Evolutionary conservation across 2,113 vertebrate species (phyloP).

Genomic region (Pangasianodon hypophthalmus): DNA sequence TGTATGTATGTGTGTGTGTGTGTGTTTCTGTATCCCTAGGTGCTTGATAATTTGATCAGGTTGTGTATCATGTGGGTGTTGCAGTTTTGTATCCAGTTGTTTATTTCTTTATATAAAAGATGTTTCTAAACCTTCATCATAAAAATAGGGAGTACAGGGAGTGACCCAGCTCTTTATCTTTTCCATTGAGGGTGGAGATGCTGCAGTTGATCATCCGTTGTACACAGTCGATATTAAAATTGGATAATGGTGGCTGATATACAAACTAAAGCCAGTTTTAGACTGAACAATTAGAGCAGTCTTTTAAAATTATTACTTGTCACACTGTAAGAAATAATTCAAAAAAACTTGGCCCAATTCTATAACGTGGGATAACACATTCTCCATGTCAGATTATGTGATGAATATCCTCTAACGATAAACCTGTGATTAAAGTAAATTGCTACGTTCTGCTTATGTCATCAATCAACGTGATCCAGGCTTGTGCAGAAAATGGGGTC

Average conservation of each 20-base stretch:
- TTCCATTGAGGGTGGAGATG: constrained; percentile 37
- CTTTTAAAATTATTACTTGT: constrained; percentile 4
- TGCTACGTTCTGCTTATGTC: background rate
- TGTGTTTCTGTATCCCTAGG: constrained; percentile 4
- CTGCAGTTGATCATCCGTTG: constrained; percentile 46
- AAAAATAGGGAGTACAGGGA: constrained; percentile 52
- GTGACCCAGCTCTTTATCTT: constrained; percentile 56
- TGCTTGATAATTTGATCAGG: constrained; percentile 23
- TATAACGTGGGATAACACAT: background rate
- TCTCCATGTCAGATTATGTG: background rate
- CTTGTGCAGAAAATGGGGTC: background rate
- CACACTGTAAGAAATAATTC: background rate
- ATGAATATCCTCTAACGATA: background rate
- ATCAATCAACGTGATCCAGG: background rate
- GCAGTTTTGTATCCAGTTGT: constrained; percentile 33
- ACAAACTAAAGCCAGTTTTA: background rate
- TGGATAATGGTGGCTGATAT: constrained; percentile 42
- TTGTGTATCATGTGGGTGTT: constrained; percentile 31
- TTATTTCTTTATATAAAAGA: constrained; percentile 65
- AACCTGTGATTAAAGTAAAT: background rate
- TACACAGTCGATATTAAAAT: constrained; percentile 50
- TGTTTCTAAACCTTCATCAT: constrained; percentile 61
- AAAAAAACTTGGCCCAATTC: background rate
- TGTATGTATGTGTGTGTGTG: constrained; percentile 24
- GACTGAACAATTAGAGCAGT: background rate